Evolutionary conservation across 2,113 vertebrate genomes (phyloP).

Genomic region (Sialia sialis): DNA sequence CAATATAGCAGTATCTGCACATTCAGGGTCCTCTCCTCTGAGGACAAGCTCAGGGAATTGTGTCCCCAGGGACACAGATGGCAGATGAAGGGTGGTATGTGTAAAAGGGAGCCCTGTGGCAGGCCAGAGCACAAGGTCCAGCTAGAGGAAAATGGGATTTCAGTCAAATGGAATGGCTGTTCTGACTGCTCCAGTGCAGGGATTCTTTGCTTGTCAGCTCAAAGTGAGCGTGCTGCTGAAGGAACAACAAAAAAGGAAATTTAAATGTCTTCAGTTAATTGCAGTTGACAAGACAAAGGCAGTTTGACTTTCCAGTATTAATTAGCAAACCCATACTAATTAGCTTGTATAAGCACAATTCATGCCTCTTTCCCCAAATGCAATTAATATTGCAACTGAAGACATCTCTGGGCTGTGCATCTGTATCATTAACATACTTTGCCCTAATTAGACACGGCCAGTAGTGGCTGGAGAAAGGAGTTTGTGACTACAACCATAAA

Average conservation of each 20-base stretch:
- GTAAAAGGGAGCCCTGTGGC: background rate
- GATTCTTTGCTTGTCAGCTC: background rate
- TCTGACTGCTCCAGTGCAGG: background rate
- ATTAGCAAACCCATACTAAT: slow-evolving; percentile 74
- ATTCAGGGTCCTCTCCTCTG: background rate
- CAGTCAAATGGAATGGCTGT: background rate
- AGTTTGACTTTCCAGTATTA: slow-evolving; percentile 75
- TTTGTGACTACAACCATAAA: slow-evolving; percentile 59
- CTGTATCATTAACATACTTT: slow-evolving; percentile 63
- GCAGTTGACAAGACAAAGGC: slow-evolving; percentile 71
- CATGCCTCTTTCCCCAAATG: slow-evolving; percentile 67
- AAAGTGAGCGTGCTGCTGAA: background rate
- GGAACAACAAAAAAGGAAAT: background rate
- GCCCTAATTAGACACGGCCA: slow-evolving; percentile 66
- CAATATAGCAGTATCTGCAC: background rate
- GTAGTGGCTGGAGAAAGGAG: slow-evolving; percentile 56
- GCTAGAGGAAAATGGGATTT: background rate
- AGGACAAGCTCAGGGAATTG: background rate
- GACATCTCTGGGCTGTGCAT: slow-evolving; percentile 41
- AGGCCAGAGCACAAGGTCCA: background rate
- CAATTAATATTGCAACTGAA: slow-evolving; percentile 67
- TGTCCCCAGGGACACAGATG: background rate
- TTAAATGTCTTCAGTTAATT: slow-evolving; percentile 67
- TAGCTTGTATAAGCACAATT: slow-evolving; percentile 69
- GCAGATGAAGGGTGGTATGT: background rate